These are phyloP conservation scores for Heliothis peltigera DNA, from an alignment of 2,888 invertebrate genomes.

Conservation along the genomic window DNA sequence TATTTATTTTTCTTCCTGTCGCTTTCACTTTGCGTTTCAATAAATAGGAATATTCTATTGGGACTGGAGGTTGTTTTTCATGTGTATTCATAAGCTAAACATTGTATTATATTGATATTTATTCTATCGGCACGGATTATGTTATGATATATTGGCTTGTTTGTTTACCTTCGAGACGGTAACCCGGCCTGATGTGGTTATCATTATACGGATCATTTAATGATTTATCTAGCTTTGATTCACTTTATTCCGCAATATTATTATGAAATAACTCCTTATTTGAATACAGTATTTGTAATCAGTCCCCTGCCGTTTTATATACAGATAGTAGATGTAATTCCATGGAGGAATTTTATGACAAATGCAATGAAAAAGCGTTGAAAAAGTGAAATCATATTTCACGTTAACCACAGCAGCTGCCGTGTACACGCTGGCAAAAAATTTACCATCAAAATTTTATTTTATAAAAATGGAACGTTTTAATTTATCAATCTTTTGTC, in stretches of 20 bases:
- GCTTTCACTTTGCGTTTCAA: slow-evolving; percentile 44
- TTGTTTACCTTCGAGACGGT: slow-evolving; percentile 40
- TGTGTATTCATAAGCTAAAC: slow-evolving; percentile 46
- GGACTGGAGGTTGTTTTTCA: slow-evolving; percentile 30
- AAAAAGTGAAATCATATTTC: not conserved
- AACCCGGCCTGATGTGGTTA: slow-evolving; percentile 24
- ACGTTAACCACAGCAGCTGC: not conserved
- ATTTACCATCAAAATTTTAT: not conserved
- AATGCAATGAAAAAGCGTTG: not conserved
- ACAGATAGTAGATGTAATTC: no score
- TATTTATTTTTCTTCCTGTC: slow-evolving; percentile 43
- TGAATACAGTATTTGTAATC: no score
- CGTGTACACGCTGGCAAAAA: not conserved
- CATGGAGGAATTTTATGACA: not conserved
- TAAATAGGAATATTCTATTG: slow-evolving; percentile 52
- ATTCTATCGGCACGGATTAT: slow-evolving; percentile 21
- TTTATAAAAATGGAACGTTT: slow-evolving; percentile 1
- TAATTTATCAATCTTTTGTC: not conserved
- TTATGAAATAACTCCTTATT: no score
- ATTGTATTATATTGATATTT: slow-evolving; percentile 41
- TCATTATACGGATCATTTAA: slow-evolving; percentile 32
- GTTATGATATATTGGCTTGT: slow-evolving; percentile 37
- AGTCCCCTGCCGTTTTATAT: no score
- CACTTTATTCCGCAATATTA: slow-evolving; percentile 11
- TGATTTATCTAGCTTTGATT: slow-evolving; percentile 32